Conservation (phyloP, 2,888 invertebrate genomes). For the Dasypogon diadema region DNA sequence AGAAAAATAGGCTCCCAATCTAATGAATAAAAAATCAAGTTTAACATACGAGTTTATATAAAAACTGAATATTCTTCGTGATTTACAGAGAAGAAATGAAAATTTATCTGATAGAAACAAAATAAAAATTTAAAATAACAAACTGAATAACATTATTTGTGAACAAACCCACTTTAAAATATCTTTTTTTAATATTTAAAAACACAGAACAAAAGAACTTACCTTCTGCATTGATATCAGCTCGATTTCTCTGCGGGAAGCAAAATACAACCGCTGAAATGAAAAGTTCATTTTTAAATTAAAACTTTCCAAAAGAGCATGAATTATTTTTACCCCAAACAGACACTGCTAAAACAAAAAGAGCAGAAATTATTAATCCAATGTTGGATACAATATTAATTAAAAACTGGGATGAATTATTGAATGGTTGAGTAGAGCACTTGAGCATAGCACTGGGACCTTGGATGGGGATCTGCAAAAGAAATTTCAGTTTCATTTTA, state of each 20-base stretch:
- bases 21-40: no score
- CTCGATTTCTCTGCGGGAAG: slow-evolving; percentile 62
- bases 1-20: no score
- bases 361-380: slow-evolving; percentile 63
- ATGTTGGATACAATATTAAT: slow-evolving; percentile 64
- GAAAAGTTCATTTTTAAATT: slow-evolving; percentile 51
- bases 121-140: no score
- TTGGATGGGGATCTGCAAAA: slow-evolving; percentile 63
- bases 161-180: no score
- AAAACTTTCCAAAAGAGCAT: slow-evolving; percentile 10
- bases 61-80: no score
- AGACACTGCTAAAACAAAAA: slow-evolving; percentile 61
- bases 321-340: slow-evolving; percentile 64
- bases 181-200: no score
- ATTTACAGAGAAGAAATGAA: no score
- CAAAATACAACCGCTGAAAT: slow-evolving; percentile 64
- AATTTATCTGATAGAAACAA: no score
- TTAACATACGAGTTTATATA: no score
- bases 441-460: slow-evolving; percentile 61
- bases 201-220: no score
- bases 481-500: background rate
- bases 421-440: slow-evolving; percentile 62
- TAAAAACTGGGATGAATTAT: slow-evolving; percentile 60
- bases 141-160: no score
- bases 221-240: slow-evolving; percentile 66